phyloP scores from a whole-genome alignment of 2,797 vertebrate genomes.

The Eulemur mongoz region DNA sequence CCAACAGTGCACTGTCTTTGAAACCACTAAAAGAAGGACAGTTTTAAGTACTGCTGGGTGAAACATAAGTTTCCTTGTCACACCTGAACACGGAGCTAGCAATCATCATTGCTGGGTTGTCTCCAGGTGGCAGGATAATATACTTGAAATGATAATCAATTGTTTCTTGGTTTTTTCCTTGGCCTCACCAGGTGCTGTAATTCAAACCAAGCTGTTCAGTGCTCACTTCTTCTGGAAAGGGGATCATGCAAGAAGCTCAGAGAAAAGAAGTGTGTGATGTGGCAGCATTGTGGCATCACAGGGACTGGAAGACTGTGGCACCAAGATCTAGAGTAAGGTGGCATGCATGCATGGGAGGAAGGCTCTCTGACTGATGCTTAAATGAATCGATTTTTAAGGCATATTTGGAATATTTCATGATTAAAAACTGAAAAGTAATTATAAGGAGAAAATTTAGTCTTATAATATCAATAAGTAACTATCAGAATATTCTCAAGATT shows the following conservation, averaged over 20 bases:
- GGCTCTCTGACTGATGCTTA: not conserved
- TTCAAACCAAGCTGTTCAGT: not conserved
- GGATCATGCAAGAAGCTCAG: not conserved
- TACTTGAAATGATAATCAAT: not conserved
- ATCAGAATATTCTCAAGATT: constrained; percentile 27
- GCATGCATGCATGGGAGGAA: not conserved
- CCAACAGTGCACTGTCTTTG: not conserved
- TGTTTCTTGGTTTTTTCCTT: not conserved
- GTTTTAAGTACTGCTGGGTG: not conserved
- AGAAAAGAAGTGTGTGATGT: not conserved
- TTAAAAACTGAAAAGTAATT: not conserved
- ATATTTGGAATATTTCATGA: not conserved
- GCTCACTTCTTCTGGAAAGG: not conserved
- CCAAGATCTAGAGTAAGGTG: not conserved
- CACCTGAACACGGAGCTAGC: not conserved
- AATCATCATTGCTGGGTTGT: not conserved
- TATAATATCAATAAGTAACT: not conserved
- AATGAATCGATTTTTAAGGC: not conserved
- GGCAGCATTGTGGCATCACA: fast-evolving
- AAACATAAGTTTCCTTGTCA: not conserved
- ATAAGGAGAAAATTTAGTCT: constrained; percentile 29
- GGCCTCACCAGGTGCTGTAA: not conserved
- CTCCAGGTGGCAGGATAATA: not conserved
- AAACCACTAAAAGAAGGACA: not conserved
- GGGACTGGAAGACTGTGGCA: not conserved